Evolutionary conservation across 1,140 invertebrate genomes (phyloP), one percentile per base, ranked within the genome.

Genomic region (Helicoverpa armigera): DNA sequence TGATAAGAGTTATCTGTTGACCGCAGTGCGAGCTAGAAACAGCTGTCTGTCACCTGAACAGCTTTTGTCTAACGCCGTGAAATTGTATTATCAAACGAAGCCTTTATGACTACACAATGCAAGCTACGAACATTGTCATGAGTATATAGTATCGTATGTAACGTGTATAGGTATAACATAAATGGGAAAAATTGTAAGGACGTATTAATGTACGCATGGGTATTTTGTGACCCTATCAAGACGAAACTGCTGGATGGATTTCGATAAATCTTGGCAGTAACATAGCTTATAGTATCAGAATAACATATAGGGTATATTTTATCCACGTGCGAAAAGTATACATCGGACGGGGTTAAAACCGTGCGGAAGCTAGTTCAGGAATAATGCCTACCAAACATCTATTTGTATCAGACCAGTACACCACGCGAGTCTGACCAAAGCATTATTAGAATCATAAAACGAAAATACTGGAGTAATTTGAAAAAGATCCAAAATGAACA

Each of bases 1-100:
- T 67, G 81, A 86, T 88, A 85, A 84, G 74, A 65, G 54, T 83
- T 88, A 88, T 87, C 82, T 78, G 53, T 48, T 78, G 69, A 84
- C 82, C 83, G 82, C 65, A 67, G 35, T 69, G n/a, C 65, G 43
- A 67, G 65, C 43, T 58, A 77, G 69, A 74, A 85, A 82, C 82
- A 82, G 61, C 82, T 85, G 63, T 81, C 73, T 82, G 78, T 85
- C 60, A 81, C 77, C 79, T 83, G 80, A 58, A 74, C 50, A n/a
- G 18, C 61, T 51, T 54, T 56, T 67, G 75, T 54, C 35, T 18
- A 67, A n/a, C 13, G 23, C 50, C 61, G 31, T 77, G 75, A 67
- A 77, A 77, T 77, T 60, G 58, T 76, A 61, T 16, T 61, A 75
- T 74, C n/a, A 54, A 7, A 73, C 31, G 74, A 31, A 35, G 60